Conservation (phyloP, 2,888 invertebrate species). For the Caenorhabditis virilis region DNA sequence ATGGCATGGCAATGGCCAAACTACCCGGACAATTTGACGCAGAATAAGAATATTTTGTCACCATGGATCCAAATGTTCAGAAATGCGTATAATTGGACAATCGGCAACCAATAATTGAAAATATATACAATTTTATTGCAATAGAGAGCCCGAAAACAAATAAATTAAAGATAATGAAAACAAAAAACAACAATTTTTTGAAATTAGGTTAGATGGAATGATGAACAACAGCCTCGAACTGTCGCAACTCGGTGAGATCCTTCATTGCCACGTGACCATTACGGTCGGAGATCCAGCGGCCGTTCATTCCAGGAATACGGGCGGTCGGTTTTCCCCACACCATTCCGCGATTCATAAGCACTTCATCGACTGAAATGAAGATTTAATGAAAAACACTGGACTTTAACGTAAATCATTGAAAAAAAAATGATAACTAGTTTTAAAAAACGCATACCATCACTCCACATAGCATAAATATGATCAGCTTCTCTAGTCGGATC, state of each 20-base stretch:
- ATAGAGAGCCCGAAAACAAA: conserved; percentile 8
- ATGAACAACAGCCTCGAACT: conserved; percentile 66
- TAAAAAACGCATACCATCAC: conserved; percentile 49
- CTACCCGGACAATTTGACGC: conserved; percentile 69
- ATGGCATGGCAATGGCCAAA: conserved; percentile 89
- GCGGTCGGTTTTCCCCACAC: conserved; percentile 68
- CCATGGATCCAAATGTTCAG: conserved; percentile 92
- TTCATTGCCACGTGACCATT: conserved; percentile 68
- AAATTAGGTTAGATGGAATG: conserved; percentile 57
- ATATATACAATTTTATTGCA: conserved; percentile 1
- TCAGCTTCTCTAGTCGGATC: conserved; percentile 61
- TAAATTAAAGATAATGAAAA: conserved; percentile 14
- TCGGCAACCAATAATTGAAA: not conserved
- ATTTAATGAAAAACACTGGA: not conserved
- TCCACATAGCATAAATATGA: conserved; percentile 68
- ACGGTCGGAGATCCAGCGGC: conserved; percentile 64
- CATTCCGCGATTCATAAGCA: conserved; percentile 63
- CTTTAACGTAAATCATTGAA: too few species aligned
- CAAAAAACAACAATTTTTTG: conserved; percentile 2
- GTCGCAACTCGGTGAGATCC: conserved; percentile 66
- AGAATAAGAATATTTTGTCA: conserved; percentile 71
- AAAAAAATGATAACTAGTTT: too few species aligned
- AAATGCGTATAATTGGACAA: conserved; percentile 76
- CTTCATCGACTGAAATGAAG: conserved; percentile 61
- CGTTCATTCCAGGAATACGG: conserved; percentile 64